Evolutionary conservation across 2,797 vertebrate species (phyloP).

Genomic region (Crocidura indochinensis): DNA sequence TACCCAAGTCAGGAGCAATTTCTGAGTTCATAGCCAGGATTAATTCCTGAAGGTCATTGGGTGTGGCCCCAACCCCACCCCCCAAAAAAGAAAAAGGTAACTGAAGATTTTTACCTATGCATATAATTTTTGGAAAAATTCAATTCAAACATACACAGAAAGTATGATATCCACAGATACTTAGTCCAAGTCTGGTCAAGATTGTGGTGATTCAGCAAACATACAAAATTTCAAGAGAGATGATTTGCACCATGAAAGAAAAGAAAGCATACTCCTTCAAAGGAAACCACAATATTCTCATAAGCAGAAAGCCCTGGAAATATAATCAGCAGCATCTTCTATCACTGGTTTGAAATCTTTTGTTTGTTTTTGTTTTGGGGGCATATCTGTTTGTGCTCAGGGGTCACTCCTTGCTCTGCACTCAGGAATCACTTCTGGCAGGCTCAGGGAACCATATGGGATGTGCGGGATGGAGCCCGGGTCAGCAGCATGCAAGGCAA

Average conservation of each 20-base stretch:
- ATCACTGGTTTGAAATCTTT: background rate
- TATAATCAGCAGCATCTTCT: background rate
- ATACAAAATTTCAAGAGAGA: background rate
- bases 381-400: too few species aligned
- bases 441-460: too few species aligned
- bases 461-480: too few species aligned
- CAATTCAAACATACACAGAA: background rate
- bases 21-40: too few species aligned
- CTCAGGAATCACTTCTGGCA: too few species aligned
- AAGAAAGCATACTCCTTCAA: background rate
- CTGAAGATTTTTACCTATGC: background rate
- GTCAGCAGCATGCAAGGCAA: too few species aligned
- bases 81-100: too few species aligned
- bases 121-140: conserved; percentile 1
- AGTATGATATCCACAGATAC: fast-evolving
- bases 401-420: too few species aligned
- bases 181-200: background rate
- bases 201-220: background rate
- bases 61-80: too few species aligned
- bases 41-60: too few species aligned
- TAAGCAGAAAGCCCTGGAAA: background rate
- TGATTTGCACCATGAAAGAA: background rate
- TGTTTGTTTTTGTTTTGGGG: too few species aligned
- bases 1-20: too few species aligned
- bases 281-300: background rate